Base-by-base conservation (phyloP, 2,113 vertebrate species). In the Passer montanus region DNA sequence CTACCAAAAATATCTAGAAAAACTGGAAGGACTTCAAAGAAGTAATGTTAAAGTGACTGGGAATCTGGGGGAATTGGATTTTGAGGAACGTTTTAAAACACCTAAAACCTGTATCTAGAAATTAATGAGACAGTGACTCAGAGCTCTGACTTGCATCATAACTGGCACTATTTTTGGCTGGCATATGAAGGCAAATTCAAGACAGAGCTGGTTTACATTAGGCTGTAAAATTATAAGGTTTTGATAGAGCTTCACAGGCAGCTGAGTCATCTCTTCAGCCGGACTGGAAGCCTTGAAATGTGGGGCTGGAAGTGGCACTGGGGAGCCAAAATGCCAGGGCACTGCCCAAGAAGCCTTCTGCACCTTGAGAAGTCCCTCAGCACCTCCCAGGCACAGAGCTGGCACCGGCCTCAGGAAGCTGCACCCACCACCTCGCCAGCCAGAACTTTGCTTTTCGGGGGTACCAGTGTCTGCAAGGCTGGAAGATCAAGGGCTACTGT, bases 21-120 rank as follows among this genome's bases (percentile, higher is more conserved):
- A 93, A 22, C 43, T 94, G 92, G 84, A 92, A 86, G n/a, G 39
- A 70, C 59, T 95, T 96, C 84, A 96, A 88, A 94, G 72, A 88
- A 14, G 63, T 20, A 26, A 63, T 3, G 5, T n/a, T 53, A 11
- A 63, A 73, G 50, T 56, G 43, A 31, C 56, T 73, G 63, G 46
- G 31, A 94, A 70, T 69, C 28, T 47, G 50, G 31, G 12, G 15
- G 39, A 84, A 93, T 9, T 75, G 43, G 76, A 37, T 94, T 93
- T 67, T 58, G 50, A 84, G 16, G 50, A 74, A 78, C 63, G 39
- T 75, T 78, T 77, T 92, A 86, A 92, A 81, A 28, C 39, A 72
- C 31, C 52, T 74, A 81, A 96, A 91, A 41, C 27, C 8, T 70
- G 9, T 73, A 66, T 73, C 62, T 78, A 87, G 43, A 64, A 89